Percentiles rank a stretch among this genome's conserved stretches.
phyloP scores from a whole-genome alignment of 35 echinoderm and acorn worm genomes.

The Apostichopus californicus region DNA sequence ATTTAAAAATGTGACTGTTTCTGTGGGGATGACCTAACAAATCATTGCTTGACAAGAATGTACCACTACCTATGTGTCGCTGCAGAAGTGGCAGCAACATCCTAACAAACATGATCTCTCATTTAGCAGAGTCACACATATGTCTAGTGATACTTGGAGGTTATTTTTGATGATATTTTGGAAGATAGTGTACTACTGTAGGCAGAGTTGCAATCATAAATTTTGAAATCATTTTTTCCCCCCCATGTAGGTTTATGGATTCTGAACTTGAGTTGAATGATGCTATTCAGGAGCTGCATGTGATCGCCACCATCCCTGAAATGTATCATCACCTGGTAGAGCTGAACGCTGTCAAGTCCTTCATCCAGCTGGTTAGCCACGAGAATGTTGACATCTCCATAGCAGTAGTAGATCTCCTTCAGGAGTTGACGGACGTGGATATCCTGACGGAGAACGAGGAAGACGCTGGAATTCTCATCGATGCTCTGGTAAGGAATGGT shows the following conservation, averaged over 20 bases:
- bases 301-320: conserved; percentile 88
- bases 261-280: conserved; percentile 95
- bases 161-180: too few relatives aligned
- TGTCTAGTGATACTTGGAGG: too few relatives aligned
- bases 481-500: conserved; percentile 70
- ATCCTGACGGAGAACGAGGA: conserved; percentile 91
- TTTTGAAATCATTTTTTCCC: too few relatives aligned
- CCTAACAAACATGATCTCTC: too few relatives aligned
- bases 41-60: too few relatives aligned
- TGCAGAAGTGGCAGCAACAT: too few relatives aligned
- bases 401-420: conserved; percentile 81
- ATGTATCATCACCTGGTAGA: conserved; percentile 91
- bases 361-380: conserved; percentile 80
- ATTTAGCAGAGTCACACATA: too few relatives aligned
- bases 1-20: too few relatives aligned
- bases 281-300: conserved; percentile 87
- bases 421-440: conserved; percentile 92
- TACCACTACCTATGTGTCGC: too few relatives aligned
- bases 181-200: too few relatives aligned
- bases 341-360: conserved; percentile 77
- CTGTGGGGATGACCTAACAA: too few relatives aligned
- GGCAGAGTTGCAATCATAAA: too few relatives aligned
- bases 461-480: conserved; percentile 75
- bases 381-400: conserved; percentile 96
- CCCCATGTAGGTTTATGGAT: conserved; percentile 79